Base-by-base conservation (phyloP, 2,888 invertebrate species). In the Lasioglossum lativentre region DNA sequence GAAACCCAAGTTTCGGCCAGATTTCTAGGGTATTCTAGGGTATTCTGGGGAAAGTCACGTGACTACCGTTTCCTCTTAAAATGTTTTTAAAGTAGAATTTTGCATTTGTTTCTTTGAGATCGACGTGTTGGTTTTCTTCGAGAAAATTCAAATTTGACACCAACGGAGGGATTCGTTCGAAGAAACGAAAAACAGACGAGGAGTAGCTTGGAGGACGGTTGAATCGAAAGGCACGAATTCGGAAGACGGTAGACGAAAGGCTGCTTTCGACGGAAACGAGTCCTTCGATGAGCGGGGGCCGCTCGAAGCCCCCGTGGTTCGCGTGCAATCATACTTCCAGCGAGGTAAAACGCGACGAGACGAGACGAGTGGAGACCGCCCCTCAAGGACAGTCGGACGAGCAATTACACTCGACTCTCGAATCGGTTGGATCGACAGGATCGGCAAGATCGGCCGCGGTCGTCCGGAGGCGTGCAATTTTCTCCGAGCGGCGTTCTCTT, bases 401-500 rank as follows among this genome's bases (percentile, higher is more conserved):
- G 66, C 66, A 73, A 83, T 84, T 84, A 83, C 82, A 30, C 74
- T 23, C 23, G 42, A 40, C 71, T 42, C 66, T 38, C 27, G 71
- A 45, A 16, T 38, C 34, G 34, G 19, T 16, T 10, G 59, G 16
- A 30, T n/a, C 70, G 70, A 0, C 38, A 8, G 47, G 47, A n/a
- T 34, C 34, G 34, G 8, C 66, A n/a, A 30, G 30, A 16, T 40
- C 70, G 70, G 14, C n/a, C n/a, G 42, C 23, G 14, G n/a, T 16
- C 19, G 16, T n/a, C 27, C 27, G 63, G 1, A 63, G 63, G 63
- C 63, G 66, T 66, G 76, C 30, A 66, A 78, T 85, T 84, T 70
- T 45, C 71, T 75, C 6, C 27, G 63, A n/a, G 27, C 16, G 38
- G 52, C 89, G 89, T 91, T 94, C 92, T 93, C 93, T 93, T 93